Conservation (phyloP, 2,113 vertebrate genomes). For the Puffinus mauretanicus region DNA sequence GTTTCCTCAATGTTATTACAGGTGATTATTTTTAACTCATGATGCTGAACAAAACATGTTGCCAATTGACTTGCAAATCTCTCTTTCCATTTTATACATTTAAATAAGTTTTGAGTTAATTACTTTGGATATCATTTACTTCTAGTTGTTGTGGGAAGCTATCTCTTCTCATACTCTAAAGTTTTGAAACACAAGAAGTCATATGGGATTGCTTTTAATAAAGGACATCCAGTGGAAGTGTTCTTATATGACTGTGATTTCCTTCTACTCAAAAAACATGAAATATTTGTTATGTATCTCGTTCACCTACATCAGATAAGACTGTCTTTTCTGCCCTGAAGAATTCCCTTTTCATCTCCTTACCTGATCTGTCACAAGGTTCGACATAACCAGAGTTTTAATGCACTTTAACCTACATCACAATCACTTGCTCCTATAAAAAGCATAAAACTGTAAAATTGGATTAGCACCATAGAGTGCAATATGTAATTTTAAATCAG, state of each 20-base stretch:
- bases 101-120: not conserved
- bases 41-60: not conserved
- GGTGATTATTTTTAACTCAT: not conserved
- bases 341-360: not conserved
- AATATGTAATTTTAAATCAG: not conserved
- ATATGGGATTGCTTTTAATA: not conserved
- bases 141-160: not conserved
- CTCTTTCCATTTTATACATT: not conserved
- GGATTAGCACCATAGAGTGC: not conserved
- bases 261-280: not conserved
- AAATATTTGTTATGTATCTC: conserved; percentile 14
- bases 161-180: not conserved
- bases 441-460: conserved; percentile 23
- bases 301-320: not conserved
- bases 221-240: not conserved
- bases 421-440: not conserved
- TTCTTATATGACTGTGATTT: not conserved
- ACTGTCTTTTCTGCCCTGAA: conserved; percentile 4
- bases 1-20: not conserved
- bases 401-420: not conserved
- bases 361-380: not conserved
- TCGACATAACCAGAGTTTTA: not conserved
- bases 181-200: not conserved
- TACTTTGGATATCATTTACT: not conserved
- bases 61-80: not conserved